Base-by-base conservation (phyloP, 2,888 invertebrate species). In the Loripinus fragilis region DNA sequence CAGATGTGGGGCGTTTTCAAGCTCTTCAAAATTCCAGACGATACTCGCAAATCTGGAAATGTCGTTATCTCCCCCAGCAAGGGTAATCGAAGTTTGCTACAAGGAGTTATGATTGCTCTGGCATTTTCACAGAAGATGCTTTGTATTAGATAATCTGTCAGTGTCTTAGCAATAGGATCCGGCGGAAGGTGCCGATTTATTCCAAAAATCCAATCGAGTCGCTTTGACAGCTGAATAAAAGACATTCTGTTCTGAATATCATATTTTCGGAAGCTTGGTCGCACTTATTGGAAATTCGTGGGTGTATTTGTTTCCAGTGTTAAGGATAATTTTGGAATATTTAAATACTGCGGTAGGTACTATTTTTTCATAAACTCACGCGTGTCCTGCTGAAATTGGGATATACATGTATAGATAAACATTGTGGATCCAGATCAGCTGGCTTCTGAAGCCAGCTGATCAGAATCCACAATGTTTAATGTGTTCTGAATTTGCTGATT, bases 81-180 rank as follows among this genome's bases (percentile, higher is more conserved):
- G 23, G 52, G 10, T 52, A 52, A 52, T 52, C 52, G 52, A 52
- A 52, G 52, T 25, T 52, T 52, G 52, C 25, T 25, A 52, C 52
- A 52, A 52, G 52, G 25, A 52, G 23, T 52, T 20, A 52, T 52
- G 25, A 25, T 52, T 25, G 5, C 52, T 52, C 52, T 25, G 52
- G 7, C 52, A 23, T 52, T 52, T 52, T 25, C 52, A 52, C 23
- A 25, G 52, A 52, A 52, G 25, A 15, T 52, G 25, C n/a, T 52
- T 52, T 52, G 52, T 25, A 52, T 52, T 23, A 52, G 52, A 52
- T 52, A 52, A 52, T 52, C 52, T 52, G n/a, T 52, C 52, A 52
- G 52, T 52, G 52, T 52, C 52, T 52, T 10, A 23, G 52, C 25
- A 25, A 52, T n/a, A 25, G 52, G 25, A 52, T 25, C 8, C 5